These are phyloP conservation scores for Megamerina dolium DNA, from an alignment of 2,888 invertebrate species.

Conservation along the genomic window DNA sequence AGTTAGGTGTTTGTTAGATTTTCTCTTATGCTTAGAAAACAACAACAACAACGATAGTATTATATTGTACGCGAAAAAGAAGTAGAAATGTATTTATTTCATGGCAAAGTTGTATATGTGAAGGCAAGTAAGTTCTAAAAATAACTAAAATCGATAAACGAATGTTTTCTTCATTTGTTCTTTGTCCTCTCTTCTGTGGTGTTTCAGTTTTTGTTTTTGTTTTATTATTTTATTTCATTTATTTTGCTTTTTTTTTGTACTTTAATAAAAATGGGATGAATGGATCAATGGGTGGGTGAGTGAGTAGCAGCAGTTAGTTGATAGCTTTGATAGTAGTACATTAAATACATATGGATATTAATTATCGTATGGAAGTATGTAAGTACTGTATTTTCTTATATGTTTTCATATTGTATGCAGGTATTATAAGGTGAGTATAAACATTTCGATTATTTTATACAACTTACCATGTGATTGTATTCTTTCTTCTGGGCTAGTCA, in stretches of 20 bases:
- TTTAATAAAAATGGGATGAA: constrained; percentile 9
- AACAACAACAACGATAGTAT: too few relatives aligned
- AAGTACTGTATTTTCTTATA: too few relatives aligned
- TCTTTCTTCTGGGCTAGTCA: constrained; percentile 45
- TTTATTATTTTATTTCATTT: constrained; percentile 7
- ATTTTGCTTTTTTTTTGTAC: constrained; percentile 6
- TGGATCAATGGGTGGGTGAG: not conserved
- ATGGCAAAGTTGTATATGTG: constrained; percentile 23
- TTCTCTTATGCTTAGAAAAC: too few relatives aligned
- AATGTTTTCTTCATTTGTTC: constrained; percentile 27
- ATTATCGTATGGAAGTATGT: too few relatives aligned
- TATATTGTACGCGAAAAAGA: too few relatives aligned
- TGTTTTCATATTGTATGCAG: too few relatives aligned
- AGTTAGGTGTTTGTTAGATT: too few relatives aligned
- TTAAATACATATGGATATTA: too few relatives aligned
- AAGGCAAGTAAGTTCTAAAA: constrained; percentile 41
- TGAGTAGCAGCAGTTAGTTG: not conserved
- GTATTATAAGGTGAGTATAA: too few relatives aligned
- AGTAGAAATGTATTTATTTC: constrained; percentile 21
- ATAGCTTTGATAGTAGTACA: not conserved
- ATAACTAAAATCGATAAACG: constrained; percentile 46
- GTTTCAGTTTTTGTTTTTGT: not conserved
- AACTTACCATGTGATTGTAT: constrained; percentile 42
- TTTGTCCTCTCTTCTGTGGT: constrained; percentile 21
- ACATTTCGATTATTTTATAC: too few relatives aligned